Conservation (phyloP, 2,113 vertebrate species). For the Phaethon lepturus region DNA sequence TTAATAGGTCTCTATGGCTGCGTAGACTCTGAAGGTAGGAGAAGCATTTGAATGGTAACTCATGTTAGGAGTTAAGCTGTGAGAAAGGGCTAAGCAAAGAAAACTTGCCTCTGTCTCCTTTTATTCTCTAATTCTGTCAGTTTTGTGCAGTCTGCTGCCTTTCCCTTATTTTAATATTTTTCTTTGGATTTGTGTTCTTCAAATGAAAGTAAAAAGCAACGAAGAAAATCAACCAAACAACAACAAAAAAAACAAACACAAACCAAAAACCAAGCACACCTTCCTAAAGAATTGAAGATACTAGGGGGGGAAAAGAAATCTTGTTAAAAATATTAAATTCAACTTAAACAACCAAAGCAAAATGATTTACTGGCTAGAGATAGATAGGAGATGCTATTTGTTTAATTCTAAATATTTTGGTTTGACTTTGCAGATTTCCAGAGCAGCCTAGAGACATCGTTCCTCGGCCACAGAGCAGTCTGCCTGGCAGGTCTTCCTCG, state of each 20-base stretch:
- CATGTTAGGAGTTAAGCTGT: background rate
- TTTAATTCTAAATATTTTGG: background rate
- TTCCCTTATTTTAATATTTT: background rate
- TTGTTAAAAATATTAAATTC: background rate
- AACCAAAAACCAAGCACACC: background rate
- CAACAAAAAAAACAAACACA: too few relatives aligned
- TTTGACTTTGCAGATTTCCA: background rate
- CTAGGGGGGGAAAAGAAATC: too few relatives aligned
- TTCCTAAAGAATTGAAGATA: background rate
- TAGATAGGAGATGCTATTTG: background rate
- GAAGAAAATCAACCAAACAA: too few relatives aligned
- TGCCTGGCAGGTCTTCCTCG: background rate
- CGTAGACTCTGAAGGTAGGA: background rate
- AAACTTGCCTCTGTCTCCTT: background rate
- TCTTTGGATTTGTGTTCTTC: background rate
- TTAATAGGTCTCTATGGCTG: background rate
- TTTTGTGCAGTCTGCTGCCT: background rate
- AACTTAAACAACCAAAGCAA: background rate
- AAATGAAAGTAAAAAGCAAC: too few relatives aligned
- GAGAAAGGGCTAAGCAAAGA: background rate
- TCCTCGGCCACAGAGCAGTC: background rate
- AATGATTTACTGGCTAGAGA: background rate
- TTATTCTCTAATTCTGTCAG: background rate
- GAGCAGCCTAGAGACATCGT: fast-evolving
- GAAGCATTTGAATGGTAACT: background rate